A percentile compares a stretch with the other conserved stretches of the same genome.
Conservation (phyloP, 2,888 invertebrate species). For the Leptopilina drosophilae region DNA sequence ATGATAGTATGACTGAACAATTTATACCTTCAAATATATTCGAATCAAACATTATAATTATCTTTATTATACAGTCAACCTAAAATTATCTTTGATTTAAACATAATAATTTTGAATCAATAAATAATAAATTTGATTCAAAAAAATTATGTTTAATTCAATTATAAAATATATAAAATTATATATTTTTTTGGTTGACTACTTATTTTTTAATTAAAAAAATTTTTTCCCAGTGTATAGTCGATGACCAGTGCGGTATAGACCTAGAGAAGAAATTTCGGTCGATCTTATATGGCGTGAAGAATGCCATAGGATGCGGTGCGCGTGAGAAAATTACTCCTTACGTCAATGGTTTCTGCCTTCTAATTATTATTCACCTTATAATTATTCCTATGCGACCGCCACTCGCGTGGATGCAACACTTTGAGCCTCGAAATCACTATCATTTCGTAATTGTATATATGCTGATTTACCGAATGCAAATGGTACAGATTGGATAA, state of each 20-base stretch:
- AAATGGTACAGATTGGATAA: constrained; percentile 27
- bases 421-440: constrained; percentile 7
- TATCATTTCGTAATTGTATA: constrained; percentile 2
- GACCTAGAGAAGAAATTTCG: constrained; percentile 40
- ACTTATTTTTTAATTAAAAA: too few species aligned
- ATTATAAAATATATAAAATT: too few species aligned
- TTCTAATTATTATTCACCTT: constrained; percentile 41
- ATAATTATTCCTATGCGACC: constrained; percentile 27
- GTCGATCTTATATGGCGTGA: constrained; percentile 17
- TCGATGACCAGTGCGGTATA: background rate
- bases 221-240: background rate
- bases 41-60: too few species aligned
- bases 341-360: constrained; percentile 48
- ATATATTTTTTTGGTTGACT: too few species aligned
- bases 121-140: too few species aligned
- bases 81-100: too few species aligned
- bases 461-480: constrained; percentile 11
- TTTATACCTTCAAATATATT: too few species aligned
- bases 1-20: constrained; percentile 49
- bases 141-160: too few species aligned
- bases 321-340: constrained; percentile 59
- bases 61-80: too few species aligned
- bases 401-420: constrained; percentile 30
- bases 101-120: too few species aligned
- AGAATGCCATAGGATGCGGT: constrained; percentile 49